Percentiles rank a stretch among this genome's conserved stretches.
Conservation (phyloP, 1,140 invertebrate genomes). For the Homarus americanus region DNA sequence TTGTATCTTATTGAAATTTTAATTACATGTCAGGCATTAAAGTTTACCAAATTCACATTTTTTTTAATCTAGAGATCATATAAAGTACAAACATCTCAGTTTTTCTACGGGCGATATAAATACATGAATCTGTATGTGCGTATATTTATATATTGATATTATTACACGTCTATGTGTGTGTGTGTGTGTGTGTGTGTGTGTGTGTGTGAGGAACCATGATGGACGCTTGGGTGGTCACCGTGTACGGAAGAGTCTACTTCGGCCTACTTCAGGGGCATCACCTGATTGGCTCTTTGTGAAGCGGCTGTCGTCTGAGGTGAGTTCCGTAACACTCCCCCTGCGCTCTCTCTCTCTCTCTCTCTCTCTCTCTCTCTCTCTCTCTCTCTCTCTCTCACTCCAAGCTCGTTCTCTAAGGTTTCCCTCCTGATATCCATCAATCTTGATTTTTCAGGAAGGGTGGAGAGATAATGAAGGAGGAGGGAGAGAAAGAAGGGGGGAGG, state of each 20-base stretch:
- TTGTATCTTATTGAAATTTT: no score
- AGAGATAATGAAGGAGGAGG: neutral
- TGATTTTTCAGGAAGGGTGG: neutral
- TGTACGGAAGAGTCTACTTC: neutral
- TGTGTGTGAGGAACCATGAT: neutral
- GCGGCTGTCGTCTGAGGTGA: neutral
- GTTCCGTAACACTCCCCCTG: neutral
- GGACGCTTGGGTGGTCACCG: neutral
- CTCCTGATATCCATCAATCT: constrained; percentile 6
- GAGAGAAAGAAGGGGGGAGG: neutral
- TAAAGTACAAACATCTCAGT: no score
- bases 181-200: neutral
- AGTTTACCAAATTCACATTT: no score
- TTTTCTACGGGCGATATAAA: no score
- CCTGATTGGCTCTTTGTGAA: constrained; percentile 42
- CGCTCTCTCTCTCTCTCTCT: constrained; percentile 10
- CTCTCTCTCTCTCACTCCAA: constrained; percentile 20
- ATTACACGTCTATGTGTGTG: neutral
- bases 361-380: constrained; percentile 19
- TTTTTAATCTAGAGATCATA: no score
- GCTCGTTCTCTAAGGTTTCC: no score
- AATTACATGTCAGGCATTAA: no score
- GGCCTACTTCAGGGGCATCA: neutral
- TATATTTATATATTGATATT: no score
- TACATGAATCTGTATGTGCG: no score